These are phyloP conservation scores for Semnornis frantzii DNA, from an alignment of 2,113 vertebrate genomes.

Conservation along the genomic window DNA sequence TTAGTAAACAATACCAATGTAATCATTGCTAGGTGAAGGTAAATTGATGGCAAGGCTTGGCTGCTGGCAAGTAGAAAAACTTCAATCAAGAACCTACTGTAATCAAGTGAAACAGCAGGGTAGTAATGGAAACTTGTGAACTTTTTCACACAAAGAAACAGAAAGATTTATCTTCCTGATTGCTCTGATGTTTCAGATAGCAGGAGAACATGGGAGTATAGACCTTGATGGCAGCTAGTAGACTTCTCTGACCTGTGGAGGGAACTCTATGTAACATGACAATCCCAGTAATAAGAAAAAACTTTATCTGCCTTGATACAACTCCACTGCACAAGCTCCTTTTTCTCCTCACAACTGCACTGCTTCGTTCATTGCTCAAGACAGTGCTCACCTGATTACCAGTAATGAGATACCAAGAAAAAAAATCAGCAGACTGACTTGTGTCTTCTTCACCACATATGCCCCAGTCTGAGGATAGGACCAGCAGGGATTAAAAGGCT, in stretches of 20 bases:
- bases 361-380: background rate
- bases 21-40: background rate
- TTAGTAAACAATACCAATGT: conserved; percentile 37
- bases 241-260: conserved; percentile 19
- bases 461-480: background rate
- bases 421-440: background rate
- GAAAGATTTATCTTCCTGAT: conserved; percentile 29
- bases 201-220: background rate
- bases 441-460: background rate
- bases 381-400: background rate
- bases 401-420: background rate
- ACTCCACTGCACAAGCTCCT: background rate
- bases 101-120: conserved; percentile 21
- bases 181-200: conserved; percentile 27
- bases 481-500: background rate
- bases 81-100: conserved; percentile 7
- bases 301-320: background rate
- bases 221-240: background rate
- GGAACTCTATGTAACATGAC: background rate
- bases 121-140: conserved; percentile 38
- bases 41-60: background rate
- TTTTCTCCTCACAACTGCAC: background rate
- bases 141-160: background rate
- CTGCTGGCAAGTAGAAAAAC: background rate
- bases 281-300: conserved; percentile 6